Evolutionary conservation across 2,888 invertebrate species (phyloP).

Genomic region (Spatulosminthurus flaviceps): DNA sequence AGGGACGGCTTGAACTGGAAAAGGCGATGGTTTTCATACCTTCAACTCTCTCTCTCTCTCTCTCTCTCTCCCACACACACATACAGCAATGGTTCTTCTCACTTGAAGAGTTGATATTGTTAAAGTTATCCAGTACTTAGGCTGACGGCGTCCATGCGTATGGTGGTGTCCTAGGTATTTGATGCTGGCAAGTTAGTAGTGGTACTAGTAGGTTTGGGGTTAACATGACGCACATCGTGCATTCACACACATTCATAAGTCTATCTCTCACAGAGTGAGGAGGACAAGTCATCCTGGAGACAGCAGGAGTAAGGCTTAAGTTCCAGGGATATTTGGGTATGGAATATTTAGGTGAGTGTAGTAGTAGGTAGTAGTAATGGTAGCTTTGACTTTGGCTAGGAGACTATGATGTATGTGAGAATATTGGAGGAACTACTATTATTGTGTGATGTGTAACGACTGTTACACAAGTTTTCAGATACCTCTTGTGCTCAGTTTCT

Average conservation of each 20-base stretch:
- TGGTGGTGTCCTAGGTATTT: background rate
- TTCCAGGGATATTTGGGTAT: too few relatives aligned
- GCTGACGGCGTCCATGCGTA: too few relatives aligned
- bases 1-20: slow-evolving; percentile 51
- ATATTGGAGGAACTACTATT: background rate
- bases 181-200: background rate
- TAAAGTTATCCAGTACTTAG: background rate
- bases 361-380: too few relatives aligned
- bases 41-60: slow-evolving; percentile 1
- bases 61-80: slow-evolving; percentile 18
- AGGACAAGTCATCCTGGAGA: too few relatives aligned
- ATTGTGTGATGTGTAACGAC: slow-evolving; percentile 3
- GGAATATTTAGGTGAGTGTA: too few relatives aligned
- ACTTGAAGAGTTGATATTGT: slow-evolving; percentile 22
- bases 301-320: too few relatives aligned
- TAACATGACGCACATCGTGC: too few relatives aligned
- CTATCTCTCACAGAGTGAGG: too few relatives aligned
- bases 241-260: too few relatives aligned
- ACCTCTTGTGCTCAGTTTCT: slow-evolving; percentile 22
- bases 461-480: slow-evolving; percentile 13
- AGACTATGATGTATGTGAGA: background rate
- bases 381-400: background rate
- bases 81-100: background rate
- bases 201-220: background rate
- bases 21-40: background rate